Evolutionary conservation across 1,140 invertebrate genomes (phyloP).

Genomic region (Campoletis sonorensis): DNA sequence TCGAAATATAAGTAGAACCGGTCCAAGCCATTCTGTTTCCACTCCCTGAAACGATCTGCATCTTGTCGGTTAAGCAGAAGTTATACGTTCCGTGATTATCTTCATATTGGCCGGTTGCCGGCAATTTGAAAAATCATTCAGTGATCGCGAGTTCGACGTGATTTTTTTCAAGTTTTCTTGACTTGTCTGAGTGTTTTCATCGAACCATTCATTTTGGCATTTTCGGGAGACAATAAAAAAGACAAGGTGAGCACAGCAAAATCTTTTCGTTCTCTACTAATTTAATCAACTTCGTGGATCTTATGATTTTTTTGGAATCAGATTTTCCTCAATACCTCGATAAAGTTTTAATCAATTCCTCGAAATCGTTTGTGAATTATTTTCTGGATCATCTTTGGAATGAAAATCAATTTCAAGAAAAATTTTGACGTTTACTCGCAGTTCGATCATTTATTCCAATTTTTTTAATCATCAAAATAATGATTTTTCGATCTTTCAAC

Average conservation of each 20-base stretch:
- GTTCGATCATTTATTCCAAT: too few relatives aligned
- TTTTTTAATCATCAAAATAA: too few relatives aligned
- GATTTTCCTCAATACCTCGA: background rate
- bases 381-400: too few relatives aligned
- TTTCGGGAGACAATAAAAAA: background rate
- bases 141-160: background rate
- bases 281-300: background rate
- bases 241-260: background rate
- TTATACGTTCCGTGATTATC: conserved; percentile 13
- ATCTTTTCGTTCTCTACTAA: background rate
- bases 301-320: background rate
- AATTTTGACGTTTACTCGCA: too few relatives aligned
- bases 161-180: background rate
- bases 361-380: too few relatives aligned
- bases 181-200: background rate
- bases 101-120: background rate
- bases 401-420: too few relatives aligned
- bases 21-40: conserved; percentile 65
- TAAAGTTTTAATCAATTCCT: too few relatives aligned
- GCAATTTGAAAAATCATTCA: background rate
- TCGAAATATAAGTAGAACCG: conserved; percentile 68
- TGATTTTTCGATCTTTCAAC: too few relatives aligned
- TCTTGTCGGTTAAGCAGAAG: conserved; percentile 53
- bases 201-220: background rate
- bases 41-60: conserved; percentile 58